Percentiles rank a stretch among this genome's conserved stretches.
Conservation (phyloP, 2,113 vertebrate genomes). For the Stegostoma tigrinum region DNA sequence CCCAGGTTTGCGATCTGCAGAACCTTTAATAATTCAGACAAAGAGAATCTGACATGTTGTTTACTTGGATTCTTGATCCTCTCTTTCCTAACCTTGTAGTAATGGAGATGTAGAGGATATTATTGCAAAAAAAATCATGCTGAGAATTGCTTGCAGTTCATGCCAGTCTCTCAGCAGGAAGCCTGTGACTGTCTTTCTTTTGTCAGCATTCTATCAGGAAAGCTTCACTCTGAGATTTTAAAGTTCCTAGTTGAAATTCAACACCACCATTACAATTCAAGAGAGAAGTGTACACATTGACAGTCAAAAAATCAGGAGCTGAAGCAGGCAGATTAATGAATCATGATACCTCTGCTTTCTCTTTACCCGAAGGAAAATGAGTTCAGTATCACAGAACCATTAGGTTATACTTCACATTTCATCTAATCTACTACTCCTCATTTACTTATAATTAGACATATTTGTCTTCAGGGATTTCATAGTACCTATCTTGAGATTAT, state of each 20-base stretch:
- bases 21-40: background rate
- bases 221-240: background rate
- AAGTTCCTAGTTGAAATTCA: background rate
- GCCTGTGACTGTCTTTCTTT: background rate
- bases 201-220: background rate
- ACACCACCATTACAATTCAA: background rate
- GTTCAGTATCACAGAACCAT: slow-evolving; percentile 9
- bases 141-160: background rate
- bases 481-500: slow-evolving; percentile 17
- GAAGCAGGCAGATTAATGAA: background rate
- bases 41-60: background rate
- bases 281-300: background rate
- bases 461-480: slow-evolving; percentile 14
- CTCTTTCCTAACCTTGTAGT: background rate
- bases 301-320: slow-evolving; percentile 2
- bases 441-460: slow-evolving; percentile 32
- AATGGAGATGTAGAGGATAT: background rate
- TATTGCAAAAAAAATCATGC: background rate
- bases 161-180: background rate
- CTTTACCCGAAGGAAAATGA: slow-evolving; percentile 15
- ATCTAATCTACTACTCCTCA: slow-evolving; percentile 30
- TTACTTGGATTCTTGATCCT: background rate
- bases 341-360: background rate
- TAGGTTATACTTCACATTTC: slow-evolving; percentile 30
- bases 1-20: background rate